Conservation (phyloP, 2,797 vertebrate genomes). For the Aeoliscus strigatus region DNA sequence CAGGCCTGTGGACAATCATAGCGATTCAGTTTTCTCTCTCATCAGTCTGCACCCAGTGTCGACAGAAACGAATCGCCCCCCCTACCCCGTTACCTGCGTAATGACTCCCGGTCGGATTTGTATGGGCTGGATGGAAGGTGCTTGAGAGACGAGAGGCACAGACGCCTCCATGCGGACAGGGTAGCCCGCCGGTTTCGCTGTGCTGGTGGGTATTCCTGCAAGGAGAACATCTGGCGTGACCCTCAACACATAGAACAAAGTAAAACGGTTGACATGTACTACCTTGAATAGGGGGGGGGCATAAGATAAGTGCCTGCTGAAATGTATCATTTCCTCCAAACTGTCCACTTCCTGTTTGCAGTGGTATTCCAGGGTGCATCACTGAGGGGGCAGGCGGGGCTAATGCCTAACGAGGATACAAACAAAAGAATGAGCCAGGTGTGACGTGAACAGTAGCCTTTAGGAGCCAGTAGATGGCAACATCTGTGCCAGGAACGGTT, state of each 20-base stretch:
- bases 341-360: conserved; percentile 88
- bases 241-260: no score
- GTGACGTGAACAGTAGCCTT: conserved; percentile 13
- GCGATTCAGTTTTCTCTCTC: neutral
- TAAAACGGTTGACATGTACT: no score
- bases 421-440: conserved; percentile 7
- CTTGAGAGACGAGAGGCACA: conserved; percentile 90
- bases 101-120: conserved; percentile 93
- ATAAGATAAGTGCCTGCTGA: conserved; percentile 94
- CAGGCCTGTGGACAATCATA: conserved; percentile 76
- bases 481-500: conserved; percentile 9
- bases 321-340: conserved; percentile 94
- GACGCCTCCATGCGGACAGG: conserved; percentile 90
- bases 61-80: no score
- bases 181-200: conserved; percentile 85
- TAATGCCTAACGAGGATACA: conserved; percentile 73
- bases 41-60: conserved; percentile 5
- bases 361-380: conserved; percentile 90
- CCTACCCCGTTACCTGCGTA: conserved; percentile 87
- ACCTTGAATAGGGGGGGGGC: conserved; percentile 94
- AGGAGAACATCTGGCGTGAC: neutral
- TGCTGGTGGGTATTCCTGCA: conserved; percentile 86
- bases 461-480: conserved; percentile 52
- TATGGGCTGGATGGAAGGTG: conserved; percentile 87
- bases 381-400: conserved; percentile 85